Evolutionary conservation across 2,113 vertebrate genomes (phyloP).

Genomic region (Tricholaema leucomelas): DNA sequence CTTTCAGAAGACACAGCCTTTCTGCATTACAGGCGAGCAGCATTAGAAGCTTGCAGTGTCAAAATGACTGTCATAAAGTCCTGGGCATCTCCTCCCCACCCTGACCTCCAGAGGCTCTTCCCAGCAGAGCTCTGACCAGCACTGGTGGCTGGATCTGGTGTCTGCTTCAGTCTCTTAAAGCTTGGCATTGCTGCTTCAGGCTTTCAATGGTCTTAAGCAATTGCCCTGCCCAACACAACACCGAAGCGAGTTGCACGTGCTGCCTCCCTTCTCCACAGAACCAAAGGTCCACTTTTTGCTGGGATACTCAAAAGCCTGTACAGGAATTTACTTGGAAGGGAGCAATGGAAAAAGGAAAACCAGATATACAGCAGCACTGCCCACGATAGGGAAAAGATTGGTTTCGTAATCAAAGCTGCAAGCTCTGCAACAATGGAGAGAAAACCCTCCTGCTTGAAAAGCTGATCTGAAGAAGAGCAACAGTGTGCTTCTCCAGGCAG

Average conservation of each 20-base stretch:
- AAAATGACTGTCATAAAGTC: neutral
- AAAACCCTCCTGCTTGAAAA: neutral
- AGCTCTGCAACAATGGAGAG: neutral
- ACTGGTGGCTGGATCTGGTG: neutral
- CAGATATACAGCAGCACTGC: neutral
- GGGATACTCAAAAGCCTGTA: neutral
- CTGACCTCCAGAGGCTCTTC: neutral
- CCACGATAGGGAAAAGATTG: neutral
- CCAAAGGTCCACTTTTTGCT: neutral
- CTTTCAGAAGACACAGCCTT: neutral
- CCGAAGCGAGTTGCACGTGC: fast-evolving
- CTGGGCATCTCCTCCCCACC: neutral
- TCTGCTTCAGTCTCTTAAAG: neutral
- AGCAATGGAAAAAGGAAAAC: neutral
- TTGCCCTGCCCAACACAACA: neutral
- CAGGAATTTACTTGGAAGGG: neutral
- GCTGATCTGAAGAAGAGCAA: neutral
- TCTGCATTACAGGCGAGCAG: neutral
- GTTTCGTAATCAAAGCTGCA: neutral
- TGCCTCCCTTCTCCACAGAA: neutral
- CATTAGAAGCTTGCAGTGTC: neutral
- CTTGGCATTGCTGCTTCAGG: fast-evolving
- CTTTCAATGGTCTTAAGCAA: neutral
- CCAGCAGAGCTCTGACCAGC: neutral
- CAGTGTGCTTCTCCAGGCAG: neutral